Evolutionary conservation across 2,797 vertebrate species (phyloP).

Genomic region (Iguana delicatissima): DNA sequence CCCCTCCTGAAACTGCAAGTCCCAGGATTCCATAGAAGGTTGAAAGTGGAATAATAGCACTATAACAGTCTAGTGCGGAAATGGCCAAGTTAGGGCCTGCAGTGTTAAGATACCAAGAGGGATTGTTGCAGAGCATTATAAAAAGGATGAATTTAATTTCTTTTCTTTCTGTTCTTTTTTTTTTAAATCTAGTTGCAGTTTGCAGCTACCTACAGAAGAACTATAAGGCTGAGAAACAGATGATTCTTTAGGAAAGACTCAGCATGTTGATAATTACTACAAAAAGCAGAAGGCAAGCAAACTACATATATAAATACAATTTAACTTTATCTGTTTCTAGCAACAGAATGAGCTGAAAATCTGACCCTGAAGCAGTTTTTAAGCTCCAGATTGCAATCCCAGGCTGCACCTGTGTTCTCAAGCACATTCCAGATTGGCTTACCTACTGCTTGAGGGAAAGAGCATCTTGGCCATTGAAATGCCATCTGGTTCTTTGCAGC

Average conservation of each 20-base stretch:
- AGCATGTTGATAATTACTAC: neutral
- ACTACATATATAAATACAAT: no score
- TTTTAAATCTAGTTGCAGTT: neutral
- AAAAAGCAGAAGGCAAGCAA: neutral
- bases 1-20: no score
- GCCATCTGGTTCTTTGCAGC: conserved; percentile 18
- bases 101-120: no score
- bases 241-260: neutral
- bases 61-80: no score
- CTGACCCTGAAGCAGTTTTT: neutral
- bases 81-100: no score
- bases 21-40: no score
- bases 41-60: no score
- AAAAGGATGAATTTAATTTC: no score
- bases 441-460: neutral
- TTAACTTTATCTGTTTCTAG: neutral
- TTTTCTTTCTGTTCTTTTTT: no score
- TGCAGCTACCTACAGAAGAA: neutral
- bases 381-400: neutral
- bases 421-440: neutral
- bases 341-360: neutral
- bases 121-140: no score
- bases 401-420: neutral
- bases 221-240: neutral
- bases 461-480: neutral